phyloP scores from a whole-genome alignment of 2,113 vertebrate genomes.

The Heterochromis multidens region DNA sequence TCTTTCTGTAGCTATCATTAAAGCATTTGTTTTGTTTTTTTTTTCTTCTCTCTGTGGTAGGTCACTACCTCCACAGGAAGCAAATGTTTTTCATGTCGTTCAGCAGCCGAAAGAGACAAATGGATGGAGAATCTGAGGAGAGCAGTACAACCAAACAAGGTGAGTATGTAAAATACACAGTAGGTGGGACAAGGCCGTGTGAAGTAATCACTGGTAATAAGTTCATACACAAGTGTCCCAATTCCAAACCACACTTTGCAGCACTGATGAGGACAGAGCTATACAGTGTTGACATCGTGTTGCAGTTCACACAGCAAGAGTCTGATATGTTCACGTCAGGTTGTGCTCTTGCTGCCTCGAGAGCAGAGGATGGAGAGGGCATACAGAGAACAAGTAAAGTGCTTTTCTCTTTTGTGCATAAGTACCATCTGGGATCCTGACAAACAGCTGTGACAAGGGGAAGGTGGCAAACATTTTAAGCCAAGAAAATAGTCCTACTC shows the following conservation, averaged over 20 bases:
- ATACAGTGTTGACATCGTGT: background rate
- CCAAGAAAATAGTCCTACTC: constrained; percentile 26
- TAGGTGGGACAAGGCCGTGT: background rate
- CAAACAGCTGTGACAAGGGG: constrained; percentile 27
- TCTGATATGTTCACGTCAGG: background rate
- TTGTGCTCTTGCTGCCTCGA: background rate
- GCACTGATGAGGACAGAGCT: background rate
- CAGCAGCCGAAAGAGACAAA: constrained; percentile 96
- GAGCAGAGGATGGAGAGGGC: background rate
- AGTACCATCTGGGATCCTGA: constrained; percentile 14
- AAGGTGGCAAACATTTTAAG: background rate
- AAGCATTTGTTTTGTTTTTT: background rate
- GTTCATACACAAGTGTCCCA: background rate
- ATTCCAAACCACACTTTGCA: constrained; percentile 4
- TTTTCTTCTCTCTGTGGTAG: constrained; percentile 62
- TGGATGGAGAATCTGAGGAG: constrained; percentile 99
- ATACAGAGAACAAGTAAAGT: background rate
- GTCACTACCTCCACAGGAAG: constrained; percentile 96
- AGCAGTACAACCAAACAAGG: constrained; percentile 98
- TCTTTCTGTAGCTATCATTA: background rate
- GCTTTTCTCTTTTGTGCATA: background rate
- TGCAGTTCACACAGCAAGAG: background rate
- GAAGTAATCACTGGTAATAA: constrained; percentile 9
- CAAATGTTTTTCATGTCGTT: constrained; percentile 98
- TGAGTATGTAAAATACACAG: constrained; percentile 46